Base-by-base conservation (phyloP, 1,140 invertebrate genomes). In the Planococcus citri region DNA sequence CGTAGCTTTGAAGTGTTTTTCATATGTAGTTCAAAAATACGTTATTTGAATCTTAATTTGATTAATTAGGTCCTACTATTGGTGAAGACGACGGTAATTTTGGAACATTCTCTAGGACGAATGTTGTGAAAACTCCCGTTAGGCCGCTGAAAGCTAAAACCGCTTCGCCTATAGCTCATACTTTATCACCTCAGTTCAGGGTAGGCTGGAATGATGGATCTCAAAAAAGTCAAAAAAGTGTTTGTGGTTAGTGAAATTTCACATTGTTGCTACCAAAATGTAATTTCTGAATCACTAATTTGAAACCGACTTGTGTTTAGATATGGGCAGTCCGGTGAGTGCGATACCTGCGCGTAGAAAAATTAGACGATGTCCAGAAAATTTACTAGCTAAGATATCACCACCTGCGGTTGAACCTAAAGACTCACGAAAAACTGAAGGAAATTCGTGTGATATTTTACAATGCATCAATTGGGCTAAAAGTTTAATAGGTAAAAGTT, bases 401-500 rank as follows among this genome's bases (percentile, higher is more conserved):
- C 9, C 60, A 3, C 60, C 60, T 3, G 6, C 9, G 22, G 17
- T 17, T 22, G 21, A 22, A n/a, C 17, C 51, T 4, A 25, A 64
- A 25, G 22, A 64, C 6, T 37, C 33, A 20, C 3, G 41, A 51
- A 51, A 51, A 51, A 51, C 33, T 51, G 17, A 51, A 4, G 17
- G 17, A 3, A 64, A 27, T 25, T 10, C 8, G 1, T 24, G 60
- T 17, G 60, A 24, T 64, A 64, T 64, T 24, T 27, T 64, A 64
- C 60, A 64, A 17, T 64, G 22, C 17, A 64, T 64, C 6, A 27
- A 64, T 20, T 64, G 60, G 60, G 60, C 60, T 22, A 64, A 64
- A 25, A 64, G 3, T 64, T 12, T 64, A 10, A 25, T 64, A 9
- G 60, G 60, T 64, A 64, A 60, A 20, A 22, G 4, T 20, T 60